A percentile compares a stretch with the other conserved stretches of the same genome.
Evolutionary conservation across 2,797 vertebrate genomes (phyloP).

Genomic region (Linurgus olivaceus): DNA sequence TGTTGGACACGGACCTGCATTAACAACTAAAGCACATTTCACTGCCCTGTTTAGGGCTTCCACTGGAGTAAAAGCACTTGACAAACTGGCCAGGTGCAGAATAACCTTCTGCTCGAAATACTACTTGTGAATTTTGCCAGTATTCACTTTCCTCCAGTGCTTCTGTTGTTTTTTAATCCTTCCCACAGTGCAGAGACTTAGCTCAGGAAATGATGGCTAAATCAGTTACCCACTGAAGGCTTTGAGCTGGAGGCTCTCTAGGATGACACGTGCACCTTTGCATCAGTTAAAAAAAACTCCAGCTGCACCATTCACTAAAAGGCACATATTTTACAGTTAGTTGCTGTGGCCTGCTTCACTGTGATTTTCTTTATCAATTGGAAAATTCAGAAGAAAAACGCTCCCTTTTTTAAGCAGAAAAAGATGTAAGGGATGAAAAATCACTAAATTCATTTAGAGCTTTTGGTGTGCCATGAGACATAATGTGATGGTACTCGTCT

Average conservation of each 20-base stretch:
- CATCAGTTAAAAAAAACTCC: neutral
- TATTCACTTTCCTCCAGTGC: conserved; percentile 20
- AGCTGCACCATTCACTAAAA: neutral
- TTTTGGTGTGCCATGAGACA: neutral
- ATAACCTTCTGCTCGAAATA: neutral
- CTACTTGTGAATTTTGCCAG: neutral
- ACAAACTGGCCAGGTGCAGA: neutral
- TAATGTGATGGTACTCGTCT: neutral
- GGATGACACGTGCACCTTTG: neutral
- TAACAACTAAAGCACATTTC: neutral
- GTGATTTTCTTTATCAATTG: neutral
- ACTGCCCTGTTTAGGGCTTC: neutral
- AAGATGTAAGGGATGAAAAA: neutral
- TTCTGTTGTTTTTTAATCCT: conserved; percentile 17
- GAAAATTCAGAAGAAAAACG: neutral
- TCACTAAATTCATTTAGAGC: neutral
- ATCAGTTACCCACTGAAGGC: neutral
- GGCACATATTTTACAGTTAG: neutral
- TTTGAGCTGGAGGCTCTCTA: neutral
- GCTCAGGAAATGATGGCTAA: neutral
- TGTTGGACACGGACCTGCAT: conserved; percentile 41
- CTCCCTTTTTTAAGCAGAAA: neutral
- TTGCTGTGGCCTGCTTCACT: neutral
- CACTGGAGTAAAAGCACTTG: neutral
- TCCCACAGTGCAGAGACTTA: conserved; percentile 4